phyloP scores from a whole-genome alignment of 2,113 vertebrate genomes.

The Lipotes vexillifer region DNA sequence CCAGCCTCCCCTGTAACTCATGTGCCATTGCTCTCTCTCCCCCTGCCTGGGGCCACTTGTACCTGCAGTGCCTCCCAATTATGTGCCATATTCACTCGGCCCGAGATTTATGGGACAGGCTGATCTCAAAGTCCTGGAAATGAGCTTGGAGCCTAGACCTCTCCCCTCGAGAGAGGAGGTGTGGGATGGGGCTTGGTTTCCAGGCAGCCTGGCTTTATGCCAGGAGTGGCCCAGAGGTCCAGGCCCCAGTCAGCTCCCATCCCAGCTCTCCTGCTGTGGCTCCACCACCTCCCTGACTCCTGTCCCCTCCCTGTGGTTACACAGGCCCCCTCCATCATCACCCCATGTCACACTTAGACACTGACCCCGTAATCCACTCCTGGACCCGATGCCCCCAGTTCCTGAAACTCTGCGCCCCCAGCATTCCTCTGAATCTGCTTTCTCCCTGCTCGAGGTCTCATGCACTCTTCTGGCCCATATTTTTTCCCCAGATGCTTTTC shows the following conservation, averaged over 20 bases:
- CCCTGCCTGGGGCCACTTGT: accelerated
- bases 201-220: background rate
- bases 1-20: background rate
- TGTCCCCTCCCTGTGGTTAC: accelerated
- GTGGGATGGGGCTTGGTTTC: background rate
- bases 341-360: background rate
- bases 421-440: background rate
- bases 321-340: accelerated
- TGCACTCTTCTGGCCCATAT: background rate
- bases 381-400: background rate
- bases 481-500: background rate
- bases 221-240: background rate
- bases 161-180: background rate
- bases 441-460: background rate
- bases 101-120: background rate
- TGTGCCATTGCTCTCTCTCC: background rate
- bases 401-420: background rate
- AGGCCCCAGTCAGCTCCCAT: background rate
- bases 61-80: background rate
- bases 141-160: background rate
- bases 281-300: background rate
- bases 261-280: background rate
- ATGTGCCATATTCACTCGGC: background rate
- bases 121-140: background rate
- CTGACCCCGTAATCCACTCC: background rate